Evolutionary conservation across 2,797 vertebrate genomes (phyloP).

Genomic region (Aldrovandia affinis): DNA sequence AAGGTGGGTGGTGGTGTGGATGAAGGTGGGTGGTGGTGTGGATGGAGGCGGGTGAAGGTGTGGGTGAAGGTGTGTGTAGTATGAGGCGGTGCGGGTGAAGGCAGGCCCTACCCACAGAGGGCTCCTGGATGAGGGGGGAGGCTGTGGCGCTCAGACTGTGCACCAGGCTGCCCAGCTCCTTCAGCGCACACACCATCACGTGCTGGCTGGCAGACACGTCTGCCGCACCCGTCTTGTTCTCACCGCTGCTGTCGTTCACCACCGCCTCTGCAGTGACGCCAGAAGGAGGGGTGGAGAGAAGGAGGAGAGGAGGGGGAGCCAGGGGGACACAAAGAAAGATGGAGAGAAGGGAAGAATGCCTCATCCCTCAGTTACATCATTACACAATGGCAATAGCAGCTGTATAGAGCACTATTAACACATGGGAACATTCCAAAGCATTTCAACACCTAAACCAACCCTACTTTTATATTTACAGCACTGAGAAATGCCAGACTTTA

Average conservation of each 20-base stretch:
- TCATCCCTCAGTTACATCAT: neutral
- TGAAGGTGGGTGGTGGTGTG: too few relatives aligned
- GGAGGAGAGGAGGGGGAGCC: too few relatives aligned
- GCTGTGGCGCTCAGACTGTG: slow-evolving; percentile 95
- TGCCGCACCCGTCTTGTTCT: slow-evolving; percentile 89
- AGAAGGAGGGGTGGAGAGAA: too few relatives aligned
- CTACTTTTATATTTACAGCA: neutral
- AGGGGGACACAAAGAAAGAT: neutral
- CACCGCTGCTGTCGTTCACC: slow-evolving; percentile 90
- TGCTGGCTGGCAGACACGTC: slow-evolving; percentile 97
- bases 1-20: too few relatives aligned
- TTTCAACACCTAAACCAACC: neutral
- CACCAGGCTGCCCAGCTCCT: slow-evolving; percentile 94
- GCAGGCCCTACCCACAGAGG: slow-evolving; percentile 83
- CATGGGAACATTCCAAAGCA: neutral
- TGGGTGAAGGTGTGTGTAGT: slow-evolving; percentile 4
- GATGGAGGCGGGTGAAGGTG: neutral
- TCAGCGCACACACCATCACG: slow-evolving; percentile 96
- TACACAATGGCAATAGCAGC: neutral
- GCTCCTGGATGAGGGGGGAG: slow-evolving; percentile 95
- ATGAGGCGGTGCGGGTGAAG: neutral
- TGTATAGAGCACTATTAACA: neutral
- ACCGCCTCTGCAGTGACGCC: slow-evolving; percentile 82
- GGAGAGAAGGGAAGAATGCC: neutral
- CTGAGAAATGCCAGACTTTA: too few relatives aligned